Evolutionary conservation across 2,888 invertebrate genomes (phyloP).

Genomic region (Leistus spinibarbis): DNA sequence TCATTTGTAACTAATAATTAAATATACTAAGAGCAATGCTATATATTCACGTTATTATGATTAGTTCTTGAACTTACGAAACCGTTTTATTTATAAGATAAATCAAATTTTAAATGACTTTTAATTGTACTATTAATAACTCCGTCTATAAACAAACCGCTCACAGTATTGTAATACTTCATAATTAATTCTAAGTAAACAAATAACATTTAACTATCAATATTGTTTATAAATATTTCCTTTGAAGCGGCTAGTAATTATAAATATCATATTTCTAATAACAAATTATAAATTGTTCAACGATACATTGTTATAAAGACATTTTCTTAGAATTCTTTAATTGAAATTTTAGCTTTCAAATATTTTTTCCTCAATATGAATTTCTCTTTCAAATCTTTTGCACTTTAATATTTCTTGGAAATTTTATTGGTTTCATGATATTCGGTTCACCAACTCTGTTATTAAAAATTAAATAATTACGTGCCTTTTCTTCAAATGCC

Average conservation of each 20-base stretch:
- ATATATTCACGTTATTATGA: neutral
- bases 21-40: neutral
- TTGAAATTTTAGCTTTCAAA: neutral
- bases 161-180: neutral
- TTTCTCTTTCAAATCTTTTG: no score
- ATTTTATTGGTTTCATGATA: neutral
- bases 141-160: neutral
- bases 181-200: neutral
- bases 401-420: neutral
- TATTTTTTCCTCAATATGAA: neutral
- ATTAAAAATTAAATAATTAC: neutral
- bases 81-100: neutral
- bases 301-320: neutral
- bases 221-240: neutral
- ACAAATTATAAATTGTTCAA: no score
- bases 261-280: neutral
- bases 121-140: neutral
- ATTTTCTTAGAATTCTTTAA: neutral
- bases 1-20: neutral
- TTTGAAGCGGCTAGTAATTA: neutral
- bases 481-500: neutral
- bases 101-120: neutral
- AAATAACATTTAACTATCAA: neutral
- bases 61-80: neutral
- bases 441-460: neutral